A percentile compares a stretch with the other conserved stretches of the same genome.
Evolutionary conservation across 2,888 invertebrate species (phyloP).

Genomic region (Eristalinus aeneus): DNA sequence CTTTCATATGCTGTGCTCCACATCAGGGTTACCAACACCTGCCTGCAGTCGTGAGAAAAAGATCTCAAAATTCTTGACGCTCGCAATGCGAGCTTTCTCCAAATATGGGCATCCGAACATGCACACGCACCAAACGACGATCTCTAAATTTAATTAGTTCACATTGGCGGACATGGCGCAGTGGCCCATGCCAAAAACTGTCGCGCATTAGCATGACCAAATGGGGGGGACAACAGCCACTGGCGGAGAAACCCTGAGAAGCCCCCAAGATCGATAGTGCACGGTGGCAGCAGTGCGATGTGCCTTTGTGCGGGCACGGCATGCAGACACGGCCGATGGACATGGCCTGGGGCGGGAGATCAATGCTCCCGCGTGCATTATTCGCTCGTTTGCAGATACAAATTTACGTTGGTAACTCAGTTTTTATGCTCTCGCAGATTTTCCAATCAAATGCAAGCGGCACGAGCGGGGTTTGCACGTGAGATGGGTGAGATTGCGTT

Average conservation of each 20-base stretch:
- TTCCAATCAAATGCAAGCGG: not conserved
- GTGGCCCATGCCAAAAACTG: constrained; percentile 55
- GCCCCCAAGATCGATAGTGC: constrained; percentile 49
- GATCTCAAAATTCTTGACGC: not conserved
- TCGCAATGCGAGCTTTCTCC: constrained; percentile 63
- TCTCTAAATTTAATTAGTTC: constrained; percentile 56
- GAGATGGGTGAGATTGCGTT: constrained; percentile 33
- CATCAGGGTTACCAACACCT: constrained; percentile 30
- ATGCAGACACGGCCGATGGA: constrained; percentile 43
- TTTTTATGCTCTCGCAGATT: constrained; percentile 51
- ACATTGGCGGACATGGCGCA: constrained; percentile 38
- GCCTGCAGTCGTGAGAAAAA: not conserved
- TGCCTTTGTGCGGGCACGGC: constrained; percentile 29
- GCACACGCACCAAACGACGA: constrained; percentile 41
- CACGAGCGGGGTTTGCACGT: constrained; percentile 44
- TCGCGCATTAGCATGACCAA: constrained; percentile 56
- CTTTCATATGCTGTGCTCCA: constrained; percentile 12
- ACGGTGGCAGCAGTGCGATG: constrained; percentile 35
- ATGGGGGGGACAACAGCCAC: constrained; percentile 29
- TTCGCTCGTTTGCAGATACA: constrained; percentile 58
- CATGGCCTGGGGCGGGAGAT: constrained; percentile 37
- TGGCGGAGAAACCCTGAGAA: not conserved
- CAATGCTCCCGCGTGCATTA: constrained; percentile 62
- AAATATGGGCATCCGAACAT: constrained; percentile 54
- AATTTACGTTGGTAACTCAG: constrained; percentile 63